These are phyloP conservation scores for Drosophila cardini DNA, from an alignment of 1,140 invertebrate species.

Conservation along the genomic window DNA sequence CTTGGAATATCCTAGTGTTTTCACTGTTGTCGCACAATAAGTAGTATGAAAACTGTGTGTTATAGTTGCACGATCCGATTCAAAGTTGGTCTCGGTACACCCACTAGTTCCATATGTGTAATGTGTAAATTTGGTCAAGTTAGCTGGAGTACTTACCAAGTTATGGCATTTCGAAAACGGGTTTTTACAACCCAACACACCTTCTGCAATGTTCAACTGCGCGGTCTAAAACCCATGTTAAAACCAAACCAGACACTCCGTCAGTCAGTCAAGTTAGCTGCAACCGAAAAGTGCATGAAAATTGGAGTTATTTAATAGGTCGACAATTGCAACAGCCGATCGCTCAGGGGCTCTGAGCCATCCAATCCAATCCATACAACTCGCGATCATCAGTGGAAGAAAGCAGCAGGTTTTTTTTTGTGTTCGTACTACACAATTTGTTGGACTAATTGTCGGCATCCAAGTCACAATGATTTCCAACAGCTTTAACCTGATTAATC, in stretches of 20 bases:
- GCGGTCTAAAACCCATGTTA: too few species aligned
- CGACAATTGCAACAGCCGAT: constrained; percentile 42
- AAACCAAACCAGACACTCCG: constrained; percentile 4
- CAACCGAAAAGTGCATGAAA: constrained; percentile 47
- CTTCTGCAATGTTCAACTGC: too few species aligned
- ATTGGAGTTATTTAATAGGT: constrained; percentile 51
- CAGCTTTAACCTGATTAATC: constrained; percentile 25
- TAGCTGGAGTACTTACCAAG: too few species aligned
- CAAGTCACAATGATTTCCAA: neutral
- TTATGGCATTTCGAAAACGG: too few species aligned
- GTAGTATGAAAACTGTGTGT: too few species aligned
- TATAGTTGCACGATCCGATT: too few species aligned
- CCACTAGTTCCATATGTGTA: too few species aligned
- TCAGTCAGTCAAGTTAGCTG: constrained; percentile 15
- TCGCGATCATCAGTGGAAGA: constrained; percentile 16
- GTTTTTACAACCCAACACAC: too few species aligned
- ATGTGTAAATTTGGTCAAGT: too few species aligned
- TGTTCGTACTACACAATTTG: neutral
- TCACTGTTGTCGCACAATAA: too few species aligned
- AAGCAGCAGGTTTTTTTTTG: neutral
- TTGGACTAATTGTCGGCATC: constrained; percentile 32
- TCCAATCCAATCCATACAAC: neutral
- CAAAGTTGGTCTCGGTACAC: too few species aligned
- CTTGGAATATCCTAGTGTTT: too few species aligned
- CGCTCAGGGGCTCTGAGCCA: neutral